A percentile compares a stretch with the other conserved stretches of the same genome.
Evolutionary conservation across 2,113 vertebrate genomes (phyloP).

Genomic region (Melanotaenia duboulayi): DNA sequence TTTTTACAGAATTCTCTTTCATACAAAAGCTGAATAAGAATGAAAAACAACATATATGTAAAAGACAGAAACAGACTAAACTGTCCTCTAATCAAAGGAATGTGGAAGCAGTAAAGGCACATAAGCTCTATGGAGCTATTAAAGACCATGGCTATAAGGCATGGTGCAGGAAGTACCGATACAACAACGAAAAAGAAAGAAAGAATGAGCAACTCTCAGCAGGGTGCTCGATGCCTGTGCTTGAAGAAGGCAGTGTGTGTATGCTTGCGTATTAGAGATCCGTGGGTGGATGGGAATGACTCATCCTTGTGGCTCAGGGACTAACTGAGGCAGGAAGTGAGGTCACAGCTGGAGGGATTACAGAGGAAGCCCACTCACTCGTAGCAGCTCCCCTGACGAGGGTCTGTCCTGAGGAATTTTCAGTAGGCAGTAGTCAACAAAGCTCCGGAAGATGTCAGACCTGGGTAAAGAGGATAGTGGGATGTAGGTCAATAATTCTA

Average conservation of each 20-base stretch:
- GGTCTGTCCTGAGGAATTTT: conserved; percentile 99
- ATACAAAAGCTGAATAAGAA: not conserved
- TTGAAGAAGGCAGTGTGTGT: conserved; percentile 48
- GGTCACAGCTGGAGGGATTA: conserved; percentile 66
- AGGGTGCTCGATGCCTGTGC: conserved; percentile 35
- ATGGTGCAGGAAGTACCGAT: conserved; percentile 15
- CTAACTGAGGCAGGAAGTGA: conserved; percentile 75
- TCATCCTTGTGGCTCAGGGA: conserved; percentile 64
- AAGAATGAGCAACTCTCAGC: conserved; percentile 32
- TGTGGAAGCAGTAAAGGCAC: conserved; percentile 20
- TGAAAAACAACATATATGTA: not conserved
- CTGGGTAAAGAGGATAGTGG: conserved; percentile 72
- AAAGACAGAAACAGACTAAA: not conserved
- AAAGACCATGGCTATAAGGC: conserved; percentile 7
- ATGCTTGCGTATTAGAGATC: conserved; percentile 47
- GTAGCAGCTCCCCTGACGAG: conserved; percentile 92
- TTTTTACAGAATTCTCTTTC: too few relatives aligned
- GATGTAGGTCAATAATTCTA: conserved; percentile 20
- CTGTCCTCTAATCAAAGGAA: not conserved
- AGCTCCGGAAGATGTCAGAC: conserved; percentile 96
- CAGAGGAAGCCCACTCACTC: conserved; percentile 84
- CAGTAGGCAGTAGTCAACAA: conserved; percentile 99
- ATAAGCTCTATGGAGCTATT: not conserved
- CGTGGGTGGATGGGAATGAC: conserved; percentile 67
- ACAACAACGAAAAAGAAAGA: conserved; percentile 1